Evolutionary conservation across 92 coral and sea anemone species (phyloP).

Genomic region (Epizoanthus rinbou): DNA sequence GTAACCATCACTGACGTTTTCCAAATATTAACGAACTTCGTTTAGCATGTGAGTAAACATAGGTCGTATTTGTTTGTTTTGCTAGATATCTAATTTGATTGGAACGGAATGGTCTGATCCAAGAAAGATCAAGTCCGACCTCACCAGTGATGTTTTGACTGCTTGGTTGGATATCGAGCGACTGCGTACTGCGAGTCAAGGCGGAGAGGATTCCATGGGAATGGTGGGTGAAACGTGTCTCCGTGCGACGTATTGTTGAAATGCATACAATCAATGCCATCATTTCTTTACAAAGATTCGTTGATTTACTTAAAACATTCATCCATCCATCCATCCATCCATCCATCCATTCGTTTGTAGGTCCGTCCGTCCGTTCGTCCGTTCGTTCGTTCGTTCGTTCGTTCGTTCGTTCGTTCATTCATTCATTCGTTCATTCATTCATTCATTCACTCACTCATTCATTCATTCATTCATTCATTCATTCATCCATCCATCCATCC

Average conservation of each 20-base stretch:
- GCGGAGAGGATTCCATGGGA: slow-evolving; percentile 78
- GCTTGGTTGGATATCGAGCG: slow-evolving; percentile 83
- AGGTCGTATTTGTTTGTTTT: neutral
- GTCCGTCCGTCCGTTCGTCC: neutral
- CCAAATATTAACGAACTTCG: too few species aligned
- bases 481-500: too few species aligned
- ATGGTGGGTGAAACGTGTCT: slow-evolving; percentile 70
- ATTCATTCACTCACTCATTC: too few species aligned
- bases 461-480: too few species aligned
- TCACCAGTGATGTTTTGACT: slow-evolving; percentile 39
- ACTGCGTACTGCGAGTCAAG: slow-evolving; percentile 73
- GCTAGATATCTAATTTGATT: slow-evolving; percentile 49
- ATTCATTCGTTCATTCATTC: too few species aligned
- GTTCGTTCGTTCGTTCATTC: too few species aligned
- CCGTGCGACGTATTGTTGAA: neutral
- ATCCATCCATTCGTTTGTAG: slow-evolving; percentile 46
- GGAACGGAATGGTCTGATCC: slow-evolving; percentile 83
- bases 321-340: slow-evolving; percentile 80
- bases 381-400: neutral
- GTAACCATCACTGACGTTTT: too few species aligned
- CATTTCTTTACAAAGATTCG: slow-evolving; percentile 60
- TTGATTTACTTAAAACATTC: slow-evolving; percentile 67
- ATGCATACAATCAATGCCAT: slow-evolving; percentile 37
- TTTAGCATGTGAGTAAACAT: neutral
- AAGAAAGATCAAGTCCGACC: slow-evolving; percentile 71